Percentiles rank a stretch among this genome's conserved stretches.
Conservation (phyloP, 1,140 invertebrate species). For the Drosophila arizonae region DNA sequence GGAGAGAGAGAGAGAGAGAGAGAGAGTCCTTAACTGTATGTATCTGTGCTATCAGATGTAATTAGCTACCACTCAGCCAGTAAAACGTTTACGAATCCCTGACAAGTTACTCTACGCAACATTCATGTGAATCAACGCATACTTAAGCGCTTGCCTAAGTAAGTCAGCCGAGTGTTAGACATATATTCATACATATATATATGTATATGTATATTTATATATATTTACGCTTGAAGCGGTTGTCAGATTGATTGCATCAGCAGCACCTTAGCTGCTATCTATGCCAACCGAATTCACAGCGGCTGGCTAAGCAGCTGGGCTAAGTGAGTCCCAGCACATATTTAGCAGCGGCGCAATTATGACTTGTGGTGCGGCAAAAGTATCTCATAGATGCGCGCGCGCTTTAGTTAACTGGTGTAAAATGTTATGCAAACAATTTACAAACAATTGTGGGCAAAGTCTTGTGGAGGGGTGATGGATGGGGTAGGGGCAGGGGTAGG, state of each 20-base stretch:
- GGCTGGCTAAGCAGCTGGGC: conserved; percentile 4
- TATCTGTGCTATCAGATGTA: neutral
- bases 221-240: neutral
- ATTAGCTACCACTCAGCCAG: neutral
- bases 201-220: too few relatives aligned
- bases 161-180: neutral
- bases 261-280: conserved; percentile 8
- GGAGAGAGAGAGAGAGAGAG: too few relatives aligned
- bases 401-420: conserved; percentile 61
- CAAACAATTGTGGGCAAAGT: conserved; percentile 43
- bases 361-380: conserved; percentile 23
- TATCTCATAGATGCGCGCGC: conserved; percentile 44
- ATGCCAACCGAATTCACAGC: conserved; percentile 22
- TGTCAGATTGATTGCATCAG: conserved; percentile 21
- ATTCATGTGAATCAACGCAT: too few relatives aligned
- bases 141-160: too few relatives aligned
- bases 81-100: neutral
- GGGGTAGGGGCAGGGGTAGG: neutral
- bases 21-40: too few relatives aligned
- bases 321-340: conserved; percentile 1
- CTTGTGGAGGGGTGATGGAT: neutral
- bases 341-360: conserved; percentile 26
- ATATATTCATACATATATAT: too few relatives aligned
- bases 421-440: conserved; percentile 77
- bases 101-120: too few relatives aligned